phyloP scores from a whole-genome alignment of 2,797 vertebrate genomes.

The Sciurus carolinensis region DNA sequence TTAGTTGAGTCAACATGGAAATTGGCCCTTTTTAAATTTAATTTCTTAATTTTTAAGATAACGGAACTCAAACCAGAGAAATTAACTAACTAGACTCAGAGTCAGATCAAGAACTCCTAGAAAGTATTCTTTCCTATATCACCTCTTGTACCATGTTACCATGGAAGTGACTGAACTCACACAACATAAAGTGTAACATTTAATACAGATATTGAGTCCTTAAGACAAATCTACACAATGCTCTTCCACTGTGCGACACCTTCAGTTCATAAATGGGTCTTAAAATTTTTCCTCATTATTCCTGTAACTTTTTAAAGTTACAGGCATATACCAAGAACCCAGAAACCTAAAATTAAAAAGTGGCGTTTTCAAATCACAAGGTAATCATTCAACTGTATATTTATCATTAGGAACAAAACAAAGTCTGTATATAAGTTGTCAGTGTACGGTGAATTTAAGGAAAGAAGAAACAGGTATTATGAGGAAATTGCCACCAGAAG shows the following conservation, averaged over 20 bases:
- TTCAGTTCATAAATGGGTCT: background rate
- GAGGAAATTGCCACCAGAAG: conserved; percentile 33
- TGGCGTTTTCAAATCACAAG: background rate
- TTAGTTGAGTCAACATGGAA: background rate
- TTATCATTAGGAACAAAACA: conserved; percentile 39
- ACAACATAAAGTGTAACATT: background rate
- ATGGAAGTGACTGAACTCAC: background rate
- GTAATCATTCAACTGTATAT: conserved; percentile 5
- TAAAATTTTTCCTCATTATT: background rate
- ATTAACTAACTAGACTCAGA: background rate
- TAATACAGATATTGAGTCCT: background rate
- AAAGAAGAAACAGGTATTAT: background rate
- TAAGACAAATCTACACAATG: background rate
- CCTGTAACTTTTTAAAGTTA: conserved; percentile 24
- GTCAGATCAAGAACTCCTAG: background rate
- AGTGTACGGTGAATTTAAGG: background rate
- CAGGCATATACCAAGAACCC: background rate
- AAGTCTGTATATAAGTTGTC: background rate
- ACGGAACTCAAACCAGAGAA: background rate
- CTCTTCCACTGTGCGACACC: background rate
- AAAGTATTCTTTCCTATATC: background rate
- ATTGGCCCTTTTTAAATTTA: background rate
- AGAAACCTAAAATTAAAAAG: conserved; percentile 26
- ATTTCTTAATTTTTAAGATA: background rate
- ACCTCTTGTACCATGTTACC: background rate